These are phyloP conservation scores for Tinamus guttatus DNA, from an alignment of 2,113 vertebrate species.

Conservation along the genomic window DNA sequence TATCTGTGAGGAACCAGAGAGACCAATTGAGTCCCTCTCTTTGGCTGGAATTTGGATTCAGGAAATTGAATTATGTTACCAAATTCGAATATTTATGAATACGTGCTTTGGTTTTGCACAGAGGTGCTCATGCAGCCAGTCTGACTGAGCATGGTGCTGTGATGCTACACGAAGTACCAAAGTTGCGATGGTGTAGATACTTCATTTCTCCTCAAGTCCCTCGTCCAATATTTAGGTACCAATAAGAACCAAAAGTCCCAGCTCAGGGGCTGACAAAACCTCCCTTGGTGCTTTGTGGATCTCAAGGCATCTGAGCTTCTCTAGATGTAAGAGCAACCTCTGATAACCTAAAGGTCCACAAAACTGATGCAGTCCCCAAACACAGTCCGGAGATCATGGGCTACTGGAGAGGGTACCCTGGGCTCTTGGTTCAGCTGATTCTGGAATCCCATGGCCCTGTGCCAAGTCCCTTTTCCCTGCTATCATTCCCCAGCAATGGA, in stretches of 20 bases:
- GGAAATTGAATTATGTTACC: background rate
- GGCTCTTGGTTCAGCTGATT: background rate
- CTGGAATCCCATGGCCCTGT: background rate
- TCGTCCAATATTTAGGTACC: background rate
- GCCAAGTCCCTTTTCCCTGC: background rate
- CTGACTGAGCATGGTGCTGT: background rate
- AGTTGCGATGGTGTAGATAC: background rate
- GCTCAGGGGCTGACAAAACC: background rate
- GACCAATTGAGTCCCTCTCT: background rate
- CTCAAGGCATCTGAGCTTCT: background rate
- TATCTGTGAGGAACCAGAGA: background rate
- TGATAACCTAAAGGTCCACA: background rate
- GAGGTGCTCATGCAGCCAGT: background rate
- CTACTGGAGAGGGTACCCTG: background rate
- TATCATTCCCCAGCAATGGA: background rate
- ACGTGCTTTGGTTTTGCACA: background rate
- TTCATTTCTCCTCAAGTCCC: background rate
- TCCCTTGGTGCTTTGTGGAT: background rate
- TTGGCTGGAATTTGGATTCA: background rate
- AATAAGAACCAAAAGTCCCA: background rate
- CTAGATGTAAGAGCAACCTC: background rate
- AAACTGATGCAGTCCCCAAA: background rate
- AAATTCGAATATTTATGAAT: background rate
- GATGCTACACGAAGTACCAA: background rate
- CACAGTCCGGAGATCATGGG: background rate